phyloP scores from a whole-genome alignment of 2,113 vertebrate genomes.

The Poecile atricapillus region DNA sequence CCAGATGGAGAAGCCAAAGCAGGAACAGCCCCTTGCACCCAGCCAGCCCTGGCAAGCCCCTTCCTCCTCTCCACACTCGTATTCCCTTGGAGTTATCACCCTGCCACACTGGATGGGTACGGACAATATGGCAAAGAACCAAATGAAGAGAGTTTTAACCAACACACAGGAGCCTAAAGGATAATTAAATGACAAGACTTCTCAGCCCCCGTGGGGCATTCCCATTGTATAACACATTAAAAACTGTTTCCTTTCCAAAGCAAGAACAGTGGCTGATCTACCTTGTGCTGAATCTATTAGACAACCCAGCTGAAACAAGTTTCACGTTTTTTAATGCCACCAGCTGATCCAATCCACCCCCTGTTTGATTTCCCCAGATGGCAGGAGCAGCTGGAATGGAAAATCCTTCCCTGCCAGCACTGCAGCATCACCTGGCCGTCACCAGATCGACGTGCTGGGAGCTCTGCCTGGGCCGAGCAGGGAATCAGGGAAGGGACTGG shows the following conservation, averaged over 20 bases:
- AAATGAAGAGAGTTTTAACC: constrained; percentile 20
- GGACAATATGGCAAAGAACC: background rate
- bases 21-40: background rate
- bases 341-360: constrained; percentile 45
- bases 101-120: background rate
- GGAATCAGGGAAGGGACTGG: rapidly evolving
- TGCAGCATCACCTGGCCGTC: background rate
- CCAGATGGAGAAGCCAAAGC: background rate
- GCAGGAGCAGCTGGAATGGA: constrained; percentile 61
- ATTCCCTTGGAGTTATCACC: background rate
- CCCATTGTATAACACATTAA: constrained; percentile 48
- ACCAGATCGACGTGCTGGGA: rapidly evolving
- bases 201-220: background rate
- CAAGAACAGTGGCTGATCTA: constrained; percentile 3
- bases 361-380: constrained; percentile 58
- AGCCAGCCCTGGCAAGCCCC: background rate
- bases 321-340: constrained; percentile 15
- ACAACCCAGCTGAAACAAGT: constrained; percentile 50
- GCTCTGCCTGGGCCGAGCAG: rapidly evolving
- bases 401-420: constrained; percentile 25
- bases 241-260: constrained; percentile 43
- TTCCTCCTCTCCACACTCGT: background rate
- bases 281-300: constrained; percentile 30
- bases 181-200: constrained; percentile 56
- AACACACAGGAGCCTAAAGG: constrained; percentile 2